These are phyloP conservation scores for Phoenicopterus ruber DNA, from an alignment of 2,113 vertebrate genomes.

Conservation along the genomic window DNA sequence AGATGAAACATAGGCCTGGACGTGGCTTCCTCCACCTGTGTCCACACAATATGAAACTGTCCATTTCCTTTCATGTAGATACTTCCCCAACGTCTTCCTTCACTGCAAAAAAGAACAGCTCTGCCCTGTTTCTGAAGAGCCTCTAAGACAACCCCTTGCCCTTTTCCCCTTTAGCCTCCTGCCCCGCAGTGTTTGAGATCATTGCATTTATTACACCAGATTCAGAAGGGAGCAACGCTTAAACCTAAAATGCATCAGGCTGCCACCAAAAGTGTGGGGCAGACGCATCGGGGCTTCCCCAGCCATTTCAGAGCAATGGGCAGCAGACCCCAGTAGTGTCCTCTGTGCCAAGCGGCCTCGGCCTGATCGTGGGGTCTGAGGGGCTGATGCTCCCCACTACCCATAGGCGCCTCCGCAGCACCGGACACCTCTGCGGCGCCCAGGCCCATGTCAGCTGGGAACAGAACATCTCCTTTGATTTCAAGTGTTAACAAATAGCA, in stretches of 20 bases:
- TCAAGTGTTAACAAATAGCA: not conserved
- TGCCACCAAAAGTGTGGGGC: not conserved
- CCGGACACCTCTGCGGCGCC: too few relatives aligned
- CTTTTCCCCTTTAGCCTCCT: not conserved
- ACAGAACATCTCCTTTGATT: not conserved
- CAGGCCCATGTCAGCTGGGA: not conserved
- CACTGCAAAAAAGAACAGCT: not conserved
- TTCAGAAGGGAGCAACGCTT: not conserved
- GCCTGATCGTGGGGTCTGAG: not conserved
- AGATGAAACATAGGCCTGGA: not conserved
- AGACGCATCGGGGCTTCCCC: accelerated
- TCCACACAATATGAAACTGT: not conserved
- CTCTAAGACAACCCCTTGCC: not conserved
- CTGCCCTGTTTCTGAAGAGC: not conserved
- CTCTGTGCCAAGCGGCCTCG: accelerated
- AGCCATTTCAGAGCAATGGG: not conserved
- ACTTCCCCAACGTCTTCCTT: not conserved
- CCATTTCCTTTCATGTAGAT: not conserved
- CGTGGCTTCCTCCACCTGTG: not conserved
- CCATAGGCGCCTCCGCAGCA: not conserved
- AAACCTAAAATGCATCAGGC: not conserved
- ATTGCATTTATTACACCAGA: not conserved
- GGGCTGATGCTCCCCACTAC: not conserved
- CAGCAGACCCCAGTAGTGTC: not conserved
- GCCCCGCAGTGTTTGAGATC: accelerated